Conservation (phyloP, 2,888 invertebrate genomes). For the Mythimna loreyi region DNA sequence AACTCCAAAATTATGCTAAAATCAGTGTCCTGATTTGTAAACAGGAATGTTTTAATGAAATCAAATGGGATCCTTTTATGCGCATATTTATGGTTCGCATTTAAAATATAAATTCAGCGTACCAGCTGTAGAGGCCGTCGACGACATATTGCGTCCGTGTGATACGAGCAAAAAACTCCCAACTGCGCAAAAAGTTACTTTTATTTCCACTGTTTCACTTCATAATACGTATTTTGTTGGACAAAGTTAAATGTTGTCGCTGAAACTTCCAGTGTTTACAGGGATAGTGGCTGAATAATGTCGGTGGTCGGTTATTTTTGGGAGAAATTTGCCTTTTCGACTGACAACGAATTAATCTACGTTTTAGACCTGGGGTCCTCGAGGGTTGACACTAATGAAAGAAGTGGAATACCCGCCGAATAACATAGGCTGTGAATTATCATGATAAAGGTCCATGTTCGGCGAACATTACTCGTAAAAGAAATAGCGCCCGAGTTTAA, state of each 20-base stretch:
- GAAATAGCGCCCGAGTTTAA: constrained; percentile 12
- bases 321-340: neutral
- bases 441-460: neutral
- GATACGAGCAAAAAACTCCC: constrained; percentile 71
- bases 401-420: neutral
- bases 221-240: constrained; percentile 55
- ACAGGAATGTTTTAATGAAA: constrained; percentile 77
- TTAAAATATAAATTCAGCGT: constrained; percentile 71
- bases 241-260: constrained; percentile 38
- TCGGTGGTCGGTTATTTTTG: constrained; percentile 23
- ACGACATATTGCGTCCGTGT: constrained; percentile 75
- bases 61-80: constrained; percentile 87
- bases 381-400: neutral
- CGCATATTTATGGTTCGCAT: constrained; percentile 85
- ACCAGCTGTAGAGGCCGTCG: constrained; percentile 66
- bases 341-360: neutral
- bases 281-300: constrained; percentile 34
- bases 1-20: constrained; percentile 71
- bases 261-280: constrained; percentile 44
- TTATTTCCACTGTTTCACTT: constrained; percentile 55
- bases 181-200: constrained; percentile 58
- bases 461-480: neutral
- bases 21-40: constrained; percentile 69
- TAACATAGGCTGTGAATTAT: constrained; percentile 3
- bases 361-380: neutral